These are phyloP conservation scores for Cyrtorhinus lividipennis DNA, from an alignment of 1,140 invertebrate genomes.

Conservation along the genomic window DNA sequence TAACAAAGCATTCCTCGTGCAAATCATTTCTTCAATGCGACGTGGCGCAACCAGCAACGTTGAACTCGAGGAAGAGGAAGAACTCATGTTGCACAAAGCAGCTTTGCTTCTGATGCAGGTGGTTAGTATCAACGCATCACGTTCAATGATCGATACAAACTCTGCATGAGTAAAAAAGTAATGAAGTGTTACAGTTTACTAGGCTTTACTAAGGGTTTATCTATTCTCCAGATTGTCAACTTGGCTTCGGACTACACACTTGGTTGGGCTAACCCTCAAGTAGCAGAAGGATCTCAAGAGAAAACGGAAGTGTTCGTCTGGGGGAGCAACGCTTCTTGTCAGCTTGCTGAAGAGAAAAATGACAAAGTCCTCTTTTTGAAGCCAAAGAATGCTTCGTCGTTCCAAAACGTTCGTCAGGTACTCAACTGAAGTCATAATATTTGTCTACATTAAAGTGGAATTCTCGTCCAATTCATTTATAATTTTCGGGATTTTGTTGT, in stretches of 20 bases:
- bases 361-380: constrained; percentile 47
- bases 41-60: not conserved
- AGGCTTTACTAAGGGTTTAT: not conserved
- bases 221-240: constrained; percentile 30
- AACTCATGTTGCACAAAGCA: constrained; percentile 35
- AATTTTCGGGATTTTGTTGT: too few species aligned
- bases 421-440: too few species aligned
- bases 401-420: constrained; percentile 43
- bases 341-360: constrained; percentile 42
- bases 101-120: constrained; percentile 40
- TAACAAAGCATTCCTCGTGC: constrained; percentile 13
- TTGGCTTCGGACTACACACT: constrained; percentile 33
- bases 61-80: constrained; percentile 13
- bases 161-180: too few species aligned
- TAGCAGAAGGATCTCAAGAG: constrained; percentile 24
- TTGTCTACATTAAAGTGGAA: too few species aligned
- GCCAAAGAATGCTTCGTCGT: constrained; percentile 40
- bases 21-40: constrained; percentile 7
- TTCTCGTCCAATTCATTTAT: too few species aligned
- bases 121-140: constrained; percentile 28
- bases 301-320: constrained; percentile 46
- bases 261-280: constrained; percentile 25
- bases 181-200: constrained; percentile 3
- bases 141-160: not conserved
- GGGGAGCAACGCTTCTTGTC: constrained; percentile 53